Conservation (phyloP, 2,888 invertebrate genomes). For the Scaptomyza parva region DNA sequence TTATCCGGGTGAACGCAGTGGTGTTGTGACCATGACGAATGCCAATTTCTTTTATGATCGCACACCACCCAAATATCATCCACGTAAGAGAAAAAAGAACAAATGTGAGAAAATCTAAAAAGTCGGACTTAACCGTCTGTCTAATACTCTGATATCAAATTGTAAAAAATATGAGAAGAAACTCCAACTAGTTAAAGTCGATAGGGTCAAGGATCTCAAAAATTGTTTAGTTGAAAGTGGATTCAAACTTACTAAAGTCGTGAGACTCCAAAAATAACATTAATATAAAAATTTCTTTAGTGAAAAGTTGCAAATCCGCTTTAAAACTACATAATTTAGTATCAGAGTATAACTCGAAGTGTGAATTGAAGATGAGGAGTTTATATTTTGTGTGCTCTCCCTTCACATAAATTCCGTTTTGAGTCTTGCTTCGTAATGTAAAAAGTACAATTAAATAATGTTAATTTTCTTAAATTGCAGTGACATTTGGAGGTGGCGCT, state of each 20-base stretch:
- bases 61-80: slow-evolving; percentile 60
- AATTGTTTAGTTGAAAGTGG: too few relatives aligned
- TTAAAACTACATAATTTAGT: neutral
- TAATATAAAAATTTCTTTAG: too few relatives aligned
- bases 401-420: neutral
- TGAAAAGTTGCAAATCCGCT: neutral
- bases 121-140: neutral
- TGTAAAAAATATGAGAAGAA: neutral
- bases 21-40: slow-evolving; percentile 83
- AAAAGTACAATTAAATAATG: neutral
- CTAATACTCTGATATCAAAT: neutral
- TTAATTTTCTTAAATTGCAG: slow-evolving; percentile 28
- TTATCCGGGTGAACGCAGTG: slow-evolving; percentile 79
- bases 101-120: slow-evolving; percentile 12
- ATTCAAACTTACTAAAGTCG: too few relatives aligned
- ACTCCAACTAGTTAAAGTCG: too few relatives aligned
- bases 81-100: slow-evolving; percentile 39
- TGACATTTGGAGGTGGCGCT: slow-evolving; percentile 25
- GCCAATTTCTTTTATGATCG: slow-evolving; percentile 81
- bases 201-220: too few relatives aligned
- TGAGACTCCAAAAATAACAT: too few relatives aligned
- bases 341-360: neutral
- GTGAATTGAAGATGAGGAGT: neutral
- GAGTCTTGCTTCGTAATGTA: neutral
- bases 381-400: neutral